Base-by-base conservation (phyloP, 2,797 vertebrate genomes). In the Darevskia nairensis region DNA sequence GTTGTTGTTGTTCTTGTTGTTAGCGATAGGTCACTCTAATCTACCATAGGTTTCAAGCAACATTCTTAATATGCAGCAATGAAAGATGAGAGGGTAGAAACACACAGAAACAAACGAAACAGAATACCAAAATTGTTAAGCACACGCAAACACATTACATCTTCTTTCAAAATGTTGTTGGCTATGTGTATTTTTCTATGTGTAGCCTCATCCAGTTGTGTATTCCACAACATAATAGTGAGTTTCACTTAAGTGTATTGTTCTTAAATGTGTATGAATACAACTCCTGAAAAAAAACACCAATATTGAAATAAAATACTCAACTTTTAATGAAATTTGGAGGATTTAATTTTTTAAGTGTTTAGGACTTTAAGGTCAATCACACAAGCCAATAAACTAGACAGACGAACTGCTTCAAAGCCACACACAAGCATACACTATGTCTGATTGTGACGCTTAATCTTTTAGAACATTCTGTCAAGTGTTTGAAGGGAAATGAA, bases 281-380 rank as follows among this genome's bases (percentile, higher is more conserved):
- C 21, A 94, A 95, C 93, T 94, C 93, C 94, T 87, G 92, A 93
- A 95, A 96, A 91, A 93, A 93, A 95, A 90, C 69, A 92, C 87
- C 94, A 92, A 74, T 94, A 94, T 95, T 88, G 91, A 97, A 97
- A 97, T 97, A 96, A 97, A 97, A 93, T 95, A 97, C 97, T 97
- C 94, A 95, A 96, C 92, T 86, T 95, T 94, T 95, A 96, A 95
- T 90, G 91, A 84, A 91, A 92, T 91, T 82, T 77, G 91, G 77
- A 44, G 25, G 27, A 39, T 89, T 95, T 91, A 79, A 23, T 94
- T 83, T 94, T 93, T 93, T 89, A 86, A 68, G 79, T 59, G 11
- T 29, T 80, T 90, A 82, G 27, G 69, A 35, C 23, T 68, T 77
- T 68, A 66, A 39, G 13, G 23, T 76, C 10, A 10, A 39, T 85